Base-by-base conservation (phyloP, 2,113 vertebrate genomes). In the Eptesicus fuscus region DNA sequence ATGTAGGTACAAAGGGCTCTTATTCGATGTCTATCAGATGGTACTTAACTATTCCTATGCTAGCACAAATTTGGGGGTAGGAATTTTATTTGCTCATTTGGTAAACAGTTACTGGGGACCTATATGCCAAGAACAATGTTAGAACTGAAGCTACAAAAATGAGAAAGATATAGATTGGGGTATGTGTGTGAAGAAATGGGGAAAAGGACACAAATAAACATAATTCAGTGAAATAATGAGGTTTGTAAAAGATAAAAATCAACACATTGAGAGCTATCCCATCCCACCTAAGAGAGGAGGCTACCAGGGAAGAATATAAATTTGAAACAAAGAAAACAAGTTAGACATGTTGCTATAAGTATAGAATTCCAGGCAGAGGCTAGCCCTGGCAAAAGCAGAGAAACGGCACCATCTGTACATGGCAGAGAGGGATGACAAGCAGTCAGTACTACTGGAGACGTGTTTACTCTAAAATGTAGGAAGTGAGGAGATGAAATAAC, bases 121-220 rank as follows among this genome's bases (percentile, higher is more conserved):
- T 83, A 56, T 13, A 28, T 76, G 32, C 51, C 40, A 90, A 18
- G 47, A 96, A 70, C 67, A 91, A 91, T 42, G 11, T 69, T 35
- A 83, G 44, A 95, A 90, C 8, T 73, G 30, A 83, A 87, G 79
- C 73, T 78, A 91, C 18, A 88, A 85, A 95, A 91, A 49, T 76
- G 3, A 91, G 18, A 88, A 47, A 78, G 67, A 86, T 37, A 89
- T 9, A 18, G 56, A 56, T 0, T 83, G 61, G 12, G n/a, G 16
- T 28, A 22, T 32, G 0, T 51, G 16, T 74, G 12, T 86, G 1
- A 90, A 85, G 28, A 30, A 90, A 95, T 65, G 14, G 37, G 30
- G 49, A 73, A 90, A 73, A 76, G 42, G 67, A 73, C 23, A 80
- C n/a, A 67, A 73, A 61, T 83, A 91, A 88, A 79, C 25, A 51